phyloP scores from a whole-genome alignment of 2,888 invertebrate species.

The Mimas tiliae region DNA sequence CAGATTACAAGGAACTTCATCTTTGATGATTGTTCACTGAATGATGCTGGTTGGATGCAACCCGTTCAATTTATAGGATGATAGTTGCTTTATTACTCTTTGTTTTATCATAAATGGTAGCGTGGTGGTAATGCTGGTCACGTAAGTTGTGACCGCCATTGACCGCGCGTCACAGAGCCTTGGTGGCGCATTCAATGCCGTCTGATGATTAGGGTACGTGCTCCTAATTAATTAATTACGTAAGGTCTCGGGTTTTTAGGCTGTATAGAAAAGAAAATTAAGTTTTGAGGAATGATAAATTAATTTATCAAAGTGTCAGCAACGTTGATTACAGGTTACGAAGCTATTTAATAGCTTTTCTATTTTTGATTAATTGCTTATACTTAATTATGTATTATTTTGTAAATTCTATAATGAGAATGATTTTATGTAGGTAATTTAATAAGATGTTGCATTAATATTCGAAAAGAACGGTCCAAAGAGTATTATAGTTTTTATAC shows the following conservation, averaged over 20 bases:
- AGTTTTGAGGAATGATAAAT: neutral
- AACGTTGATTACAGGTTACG: neutral
- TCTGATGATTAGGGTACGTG: slow-evolving; percentile 32
- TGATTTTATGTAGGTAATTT: neutral
- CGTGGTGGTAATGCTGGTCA: slow-evolving; percentile 57
- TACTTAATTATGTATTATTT: neutral
- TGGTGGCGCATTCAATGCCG: slow-evolving; percentile 40
- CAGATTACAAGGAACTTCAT: slow-evolving; percentile 69
- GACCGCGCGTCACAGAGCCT: slow-evolving; percentile 57
- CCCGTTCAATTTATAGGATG: slow-evolving; percentile 58
- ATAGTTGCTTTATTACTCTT: slow-evolving; percentile 64
- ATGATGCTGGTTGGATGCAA: slow-evolving; percentile 49
- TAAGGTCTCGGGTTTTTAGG: slow-evolving; percentile 7
- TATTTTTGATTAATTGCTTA: neutral
- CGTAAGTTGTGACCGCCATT: slow-evolving; percentile 63
- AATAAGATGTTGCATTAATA: too few species aligned
- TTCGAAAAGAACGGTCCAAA: too few species aligned
- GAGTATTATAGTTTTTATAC: too few species aligned
- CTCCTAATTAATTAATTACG: slow-evolving; percentile 28
- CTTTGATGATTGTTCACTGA: slow-evolving; percentile 45
- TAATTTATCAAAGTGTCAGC: slow-evolving; percentile 4
- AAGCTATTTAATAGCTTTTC: neutral
- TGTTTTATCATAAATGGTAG: slow-evolving; percentile 69
- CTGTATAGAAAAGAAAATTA: slow-evolving; percentile 1
- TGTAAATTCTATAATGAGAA: neutral